Evolutionary conservation across 1,140 invertebrate species (phyloP).

Genomic region (Habropoda laboriosa): DNA sequence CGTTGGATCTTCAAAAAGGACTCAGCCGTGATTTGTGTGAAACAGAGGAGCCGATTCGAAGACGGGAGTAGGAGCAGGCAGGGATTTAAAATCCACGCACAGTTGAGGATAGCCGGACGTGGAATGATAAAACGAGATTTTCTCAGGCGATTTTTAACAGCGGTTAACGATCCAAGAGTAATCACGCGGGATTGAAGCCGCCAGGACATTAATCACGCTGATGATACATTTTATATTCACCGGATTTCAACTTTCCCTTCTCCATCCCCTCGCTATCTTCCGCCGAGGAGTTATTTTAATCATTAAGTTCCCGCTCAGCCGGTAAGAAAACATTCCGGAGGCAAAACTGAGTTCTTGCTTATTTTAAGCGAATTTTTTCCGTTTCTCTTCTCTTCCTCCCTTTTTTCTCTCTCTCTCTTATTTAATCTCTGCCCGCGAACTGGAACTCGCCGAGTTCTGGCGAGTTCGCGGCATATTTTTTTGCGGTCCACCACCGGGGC

Average conservation of each 20-base stretch:
- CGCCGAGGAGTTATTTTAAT: constrained; percentile 25
- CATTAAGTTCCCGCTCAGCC: not conserved
- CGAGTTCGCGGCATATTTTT: constrained; percentile 4
- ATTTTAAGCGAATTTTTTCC: not conserved
- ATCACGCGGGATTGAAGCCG: constrained; percentile 25
- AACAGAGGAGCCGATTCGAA: not conserved
- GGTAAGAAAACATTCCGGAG: not conserved
- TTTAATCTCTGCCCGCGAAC: constrained; percentile 8
- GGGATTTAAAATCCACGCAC: not conserved
- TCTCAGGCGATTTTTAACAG: constrained; percentile 23
- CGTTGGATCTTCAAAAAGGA: not conserved
- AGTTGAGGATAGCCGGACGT: not conserved
- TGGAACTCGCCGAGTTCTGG: not conserved
- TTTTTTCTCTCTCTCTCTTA: not conserved
- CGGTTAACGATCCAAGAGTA: constrained; percentile 35
- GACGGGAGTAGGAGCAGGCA: too few species aligned
- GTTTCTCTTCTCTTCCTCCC: too few species aligned
- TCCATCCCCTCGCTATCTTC: not conserved
- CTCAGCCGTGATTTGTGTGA: not conserved
- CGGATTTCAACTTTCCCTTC: not conserved
- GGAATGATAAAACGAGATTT: constrained; percentile 10
- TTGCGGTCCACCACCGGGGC: not conserved
- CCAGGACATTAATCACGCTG: constrained; percentile 37
- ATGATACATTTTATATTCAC: constrained; percentile 44
- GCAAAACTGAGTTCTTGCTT: not conserved